A percentile compares a stretch with the other conserved stretches of the same genome.
Evolutionary conservation across 2,797 vertebrate species (phyloP).

Genomic region (Sebastes diaconus): DNA sequence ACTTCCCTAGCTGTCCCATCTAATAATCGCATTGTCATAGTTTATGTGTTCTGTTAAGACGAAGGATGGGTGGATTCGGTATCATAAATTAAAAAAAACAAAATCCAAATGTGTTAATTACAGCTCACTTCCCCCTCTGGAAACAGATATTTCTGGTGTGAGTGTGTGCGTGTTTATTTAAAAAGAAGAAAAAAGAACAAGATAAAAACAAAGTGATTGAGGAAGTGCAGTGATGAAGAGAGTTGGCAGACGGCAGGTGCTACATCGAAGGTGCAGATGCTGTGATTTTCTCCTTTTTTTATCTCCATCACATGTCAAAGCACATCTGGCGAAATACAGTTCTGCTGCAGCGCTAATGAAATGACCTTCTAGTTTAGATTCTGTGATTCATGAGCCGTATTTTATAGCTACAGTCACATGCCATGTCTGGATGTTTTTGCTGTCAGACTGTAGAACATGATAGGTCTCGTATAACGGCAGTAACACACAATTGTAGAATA

Average conservation of each 20-base stretch:
- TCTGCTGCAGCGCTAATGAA: slow-evolving; percentile 2
- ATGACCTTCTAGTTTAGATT: slow-evolving; percentile 23
- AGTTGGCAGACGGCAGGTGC: slow-evolving; percentile 9
- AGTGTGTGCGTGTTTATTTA: neutral
- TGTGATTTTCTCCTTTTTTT: neutral
- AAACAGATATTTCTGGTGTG: slow-evolving; percentile 6
- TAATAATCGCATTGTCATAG: slow-evolving; percentile 37
- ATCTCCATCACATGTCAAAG: slow-evolving; percentile 20
- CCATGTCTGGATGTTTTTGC: neutral
- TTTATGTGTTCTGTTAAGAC: neutral
- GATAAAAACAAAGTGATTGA: neutral
- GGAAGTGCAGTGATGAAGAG: slow-evolving; percentile 3
- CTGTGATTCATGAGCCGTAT: slow-evolving; percentile 14
- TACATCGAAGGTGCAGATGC: slow-evolving; percentile 16
- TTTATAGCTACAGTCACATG: neutral
- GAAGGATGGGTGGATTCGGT: slow-evolving; percentile 3
- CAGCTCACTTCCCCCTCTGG: neutral
- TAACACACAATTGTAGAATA: neutral
- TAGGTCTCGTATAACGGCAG: neutral
- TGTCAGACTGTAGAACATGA: neutral
- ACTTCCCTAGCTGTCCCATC: slow-evolving; percentile 29
- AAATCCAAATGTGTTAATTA: slow-evolving; percentile 52
- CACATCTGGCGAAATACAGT: slow-evolving; percentile 29
- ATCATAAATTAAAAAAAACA: slow-evolving; percentile 3
- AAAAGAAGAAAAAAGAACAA: slow-evolving; percentile 3